Base-by-base conservation (phyloP, 2,797 vertebrate species). In the Cossypha niveicapilla region DNA sequence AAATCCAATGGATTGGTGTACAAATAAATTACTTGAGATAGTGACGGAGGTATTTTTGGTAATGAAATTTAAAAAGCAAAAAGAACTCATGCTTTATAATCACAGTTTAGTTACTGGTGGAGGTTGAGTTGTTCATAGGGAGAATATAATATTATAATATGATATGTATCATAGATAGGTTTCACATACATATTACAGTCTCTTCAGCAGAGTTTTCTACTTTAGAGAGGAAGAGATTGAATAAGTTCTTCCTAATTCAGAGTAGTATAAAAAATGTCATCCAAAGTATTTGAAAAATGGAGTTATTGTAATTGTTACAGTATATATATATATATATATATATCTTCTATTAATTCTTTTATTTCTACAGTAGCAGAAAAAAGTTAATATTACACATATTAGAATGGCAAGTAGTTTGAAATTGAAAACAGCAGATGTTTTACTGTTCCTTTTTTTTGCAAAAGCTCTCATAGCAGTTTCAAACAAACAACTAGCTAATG, bases 21-120 rank as follows among this genome's bases (percentile, higher is more conserved):
- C 27, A 17, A 65, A 57, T 11, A 32, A 3, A 15, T 79, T 72
- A 35, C 12, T 39, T 85, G 42, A 41, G 3, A 11, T 6, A 48
- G 7, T 50, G 8, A 34, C 4, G 35, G 21, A 8, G 5, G 8
- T 3, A 41, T 41, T 0, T 3, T 30, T 19, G 6, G 5, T 27
- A 74, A 42, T n/a, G 18, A 86, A 44, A 67, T 50, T 21, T 5
- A 10, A 60, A 28, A 53, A n/a, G 7, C 7, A 2, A 28, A 53
- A 76, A 56, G 4, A 1, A 13, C 1, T 84, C 2, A 6, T 32
- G 22, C 8, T 50, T 67, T 82, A n/a, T 10, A 35, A 14, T 27
- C 35, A 56, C 13, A 57, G 2, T 23, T 28, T 44, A 35, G 10
- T 18, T 54, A 63, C 34, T 60, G 9, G 22, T 39, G 32, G 19